Base-by-base conservation (phyloP, 2,888 invertebrate genomes). In the Hedychridium roseum region DNA sequence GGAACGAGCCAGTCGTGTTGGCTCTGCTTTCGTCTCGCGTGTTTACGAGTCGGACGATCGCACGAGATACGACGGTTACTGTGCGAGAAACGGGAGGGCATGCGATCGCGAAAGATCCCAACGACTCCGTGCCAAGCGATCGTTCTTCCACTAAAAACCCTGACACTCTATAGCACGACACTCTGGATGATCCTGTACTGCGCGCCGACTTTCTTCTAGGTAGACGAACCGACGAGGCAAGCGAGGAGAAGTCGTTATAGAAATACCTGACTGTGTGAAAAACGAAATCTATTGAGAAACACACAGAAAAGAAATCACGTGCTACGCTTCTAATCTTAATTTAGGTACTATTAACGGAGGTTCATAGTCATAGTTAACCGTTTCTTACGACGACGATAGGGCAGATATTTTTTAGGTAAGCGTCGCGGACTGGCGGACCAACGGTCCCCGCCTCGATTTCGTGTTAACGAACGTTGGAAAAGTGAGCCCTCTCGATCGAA, bases 321-420 rank as follows among this genome's bases (percentile, higher is more conserved):
- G 71, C 65, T 73, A 74, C 74, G 74, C 74, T 74, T 74, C 64
- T 74, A 74, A 72, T 74, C 61, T 74, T 73, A 74, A 73, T 66
- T 54, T 73, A 74, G 68, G 68, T 59, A 57, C 70, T 68, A 71
- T 70, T 65, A 61, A 73, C 71, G 66, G 68, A 62, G 58, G 66
- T 71, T 60, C 23, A 63, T 64, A 68, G 65, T 60, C 60, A 61
- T 35, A 20, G 18, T n/a, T 35, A 17, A 35, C 62, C 62, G 64
- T 73, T 74, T 74, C 70, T 66, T 58, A 68, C 63, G 66, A 57
- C 53, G 55, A 62, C 61, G 48, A 42, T 73, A 73, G 71, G 60
- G 61, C 64, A 62, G 66, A 68, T 72, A 69, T 71, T 64, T 67
- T 73, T 59, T 73, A 72, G 68, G 64, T 71, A 71, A 64, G 56